Percentiles rank a stretch among this genome's conserved stretches.
Conservation (phyloP, 2,888 invertebrate genomes). For the Lasioglossum oenotherae region DNA sequence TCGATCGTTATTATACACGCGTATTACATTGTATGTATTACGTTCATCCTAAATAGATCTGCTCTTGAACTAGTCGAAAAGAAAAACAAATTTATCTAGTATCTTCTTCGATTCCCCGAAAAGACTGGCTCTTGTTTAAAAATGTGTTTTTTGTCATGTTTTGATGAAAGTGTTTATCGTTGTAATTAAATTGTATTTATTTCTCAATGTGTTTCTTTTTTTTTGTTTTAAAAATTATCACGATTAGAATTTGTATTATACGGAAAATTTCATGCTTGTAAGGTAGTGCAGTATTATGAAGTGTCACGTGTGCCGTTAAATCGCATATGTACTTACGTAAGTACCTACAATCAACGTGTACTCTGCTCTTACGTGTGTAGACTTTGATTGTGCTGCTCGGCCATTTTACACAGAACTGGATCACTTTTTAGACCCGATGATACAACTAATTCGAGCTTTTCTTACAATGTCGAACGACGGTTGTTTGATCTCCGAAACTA, state of each 20-base stretch:
- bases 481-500: not conserved
- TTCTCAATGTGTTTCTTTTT: constrained; percentile 8
- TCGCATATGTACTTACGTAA: constrained; percentile 14
- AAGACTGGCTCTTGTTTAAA: constrained; percentile 55
- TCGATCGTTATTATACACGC: constrained; percentile 25
- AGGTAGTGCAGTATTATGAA: constrained; percentile 44
- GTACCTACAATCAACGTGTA: not conserved
- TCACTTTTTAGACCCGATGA: not conserved
- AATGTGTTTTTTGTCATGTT: constrained; percentile 34
- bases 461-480: not conserved
- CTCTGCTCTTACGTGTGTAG: not conserved
- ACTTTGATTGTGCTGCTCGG: not conserved
- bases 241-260: constrained; percentile 49
- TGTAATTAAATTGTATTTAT: constrained; percentile 49
- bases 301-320: constrained; percentile 41
- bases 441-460: not conserved
- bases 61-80: constrained; percentile 54
- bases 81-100: constrained; percentile 38
- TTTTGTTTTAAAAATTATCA: constrained; percentile 34
- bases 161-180: constrained; percentile 43
- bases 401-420: not conserved
- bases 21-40: constrained; percentile 7
- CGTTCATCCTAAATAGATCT: constrained; percentile 54
- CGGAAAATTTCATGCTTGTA: constrained; percentile 37
- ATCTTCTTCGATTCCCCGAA: constrained; percentile 34